Evolutionary conservation across 2,797 vertebrate genomes (phyloP).

Genomic region (Sebastes variabilis): DNA sequence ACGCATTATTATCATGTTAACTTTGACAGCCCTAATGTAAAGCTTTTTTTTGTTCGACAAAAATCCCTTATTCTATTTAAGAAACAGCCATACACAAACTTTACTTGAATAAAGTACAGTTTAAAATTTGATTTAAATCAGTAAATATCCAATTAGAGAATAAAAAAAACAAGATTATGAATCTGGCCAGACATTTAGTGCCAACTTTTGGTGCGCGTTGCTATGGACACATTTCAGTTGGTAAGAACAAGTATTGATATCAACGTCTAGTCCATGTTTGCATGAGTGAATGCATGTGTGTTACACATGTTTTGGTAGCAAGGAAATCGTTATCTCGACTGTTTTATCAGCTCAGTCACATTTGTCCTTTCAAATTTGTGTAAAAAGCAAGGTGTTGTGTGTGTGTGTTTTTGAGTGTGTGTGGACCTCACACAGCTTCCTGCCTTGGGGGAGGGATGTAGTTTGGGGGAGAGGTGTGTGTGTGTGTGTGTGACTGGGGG

Average conservation of each 20-base stretch:
- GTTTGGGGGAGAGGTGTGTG: conserved; percentile 17
- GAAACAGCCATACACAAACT: not conserved
- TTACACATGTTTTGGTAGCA: not conserved
- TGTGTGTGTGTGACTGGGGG: conserved; percentile 21
- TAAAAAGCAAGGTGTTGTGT: not conserved
- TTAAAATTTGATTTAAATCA: not conserved
- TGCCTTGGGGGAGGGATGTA: conserved; percentile 32
- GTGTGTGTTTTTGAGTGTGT: conserved; percentile 10
- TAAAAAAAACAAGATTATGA: not conserved
- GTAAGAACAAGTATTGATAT: not conserved
- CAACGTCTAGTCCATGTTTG: not conserved
- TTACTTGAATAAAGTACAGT: not conserved
- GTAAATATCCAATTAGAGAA: not conserved
- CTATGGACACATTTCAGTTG: not conserved
- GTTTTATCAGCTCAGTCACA: not conserved
- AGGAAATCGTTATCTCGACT: not conserved
- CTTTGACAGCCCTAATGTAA: too few relatives aligned
- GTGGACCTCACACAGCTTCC: conserved; percentile 39
- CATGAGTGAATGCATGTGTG: not conserved
- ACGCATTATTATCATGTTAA: too few relatives aligned
- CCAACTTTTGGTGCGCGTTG: not conserved
- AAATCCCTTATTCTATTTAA: not conserved
- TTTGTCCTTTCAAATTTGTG: conserved; percentile 3
- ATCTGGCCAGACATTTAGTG: not conserved
- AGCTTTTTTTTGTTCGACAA: too few relatives aligned